These are phyloP conservation scores for Helarctos malayanus DNA, from an alignment of 2,797 vertebrate species.

Conservation along the genomic window DNA sequence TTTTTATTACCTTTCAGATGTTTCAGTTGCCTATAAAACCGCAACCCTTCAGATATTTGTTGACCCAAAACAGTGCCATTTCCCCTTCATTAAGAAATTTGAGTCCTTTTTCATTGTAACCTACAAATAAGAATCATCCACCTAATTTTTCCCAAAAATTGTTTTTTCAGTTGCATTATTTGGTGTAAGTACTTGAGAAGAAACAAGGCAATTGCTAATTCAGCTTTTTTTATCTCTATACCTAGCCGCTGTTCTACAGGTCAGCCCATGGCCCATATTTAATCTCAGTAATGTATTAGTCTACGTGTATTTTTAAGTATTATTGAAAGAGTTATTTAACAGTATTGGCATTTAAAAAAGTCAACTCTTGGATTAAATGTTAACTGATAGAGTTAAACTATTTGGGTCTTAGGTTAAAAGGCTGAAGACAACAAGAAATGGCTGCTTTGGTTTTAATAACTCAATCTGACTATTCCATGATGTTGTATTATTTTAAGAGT, in stretches of 20 bases:
- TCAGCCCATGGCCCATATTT: background rate
- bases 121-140: background rate
- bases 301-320: constrained; percentile 14
- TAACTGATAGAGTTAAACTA: constrained; percentile 43
- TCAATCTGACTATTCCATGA: background rate
- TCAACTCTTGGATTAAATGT: constrained; percentile 39
- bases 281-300: constrained; percentile 56
- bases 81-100: background rate
- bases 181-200: constrained; percentile 25
- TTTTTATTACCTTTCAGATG: constrained; percentile 9
- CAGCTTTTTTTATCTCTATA: background rate
- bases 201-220: constrained; percentile 19
- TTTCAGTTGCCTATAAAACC: background rate
- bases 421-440: background rate
- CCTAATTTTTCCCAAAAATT: background rate
- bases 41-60: background rate
- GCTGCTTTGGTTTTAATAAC: constrained; percentile 33
- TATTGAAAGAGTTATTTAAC: constrained; percentile 48
- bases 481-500: constrained; percentile 18
- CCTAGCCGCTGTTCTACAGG: constrained; percentile 29
- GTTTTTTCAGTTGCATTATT: background rate
- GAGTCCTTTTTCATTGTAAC: background rate
- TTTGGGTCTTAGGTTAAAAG: constrained; percentile 45
- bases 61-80: background rate
- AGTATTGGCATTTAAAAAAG: constrained; percentile 42